Evolutionary conservation across 2,113 vertebrate species (phyloP).

Genomic region (Dasyornis broadbenti): DNA sequence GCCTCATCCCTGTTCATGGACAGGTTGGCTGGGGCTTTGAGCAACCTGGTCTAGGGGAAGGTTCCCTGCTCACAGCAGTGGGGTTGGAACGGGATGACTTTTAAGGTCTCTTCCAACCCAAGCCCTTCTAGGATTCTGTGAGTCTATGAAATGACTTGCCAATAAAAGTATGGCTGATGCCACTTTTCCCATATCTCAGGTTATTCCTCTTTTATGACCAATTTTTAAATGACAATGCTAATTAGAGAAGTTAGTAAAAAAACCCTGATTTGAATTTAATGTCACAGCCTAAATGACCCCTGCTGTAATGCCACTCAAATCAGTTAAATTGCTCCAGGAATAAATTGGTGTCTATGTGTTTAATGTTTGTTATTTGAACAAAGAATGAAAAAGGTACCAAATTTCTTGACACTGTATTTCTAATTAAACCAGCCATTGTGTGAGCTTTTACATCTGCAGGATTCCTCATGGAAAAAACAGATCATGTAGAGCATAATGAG

Average conservation of each 20-base stretch:
- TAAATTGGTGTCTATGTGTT: not conserved
- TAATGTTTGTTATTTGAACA: constrained; percentile 50
- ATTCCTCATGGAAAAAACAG: constrained; percentile 44
- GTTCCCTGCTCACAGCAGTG: not conserved
- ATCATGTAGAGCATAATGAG: constrained; percentile 9
- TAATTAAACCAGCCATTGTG: constrained; percentile 55
- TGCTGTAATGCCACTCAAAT: not conserved
- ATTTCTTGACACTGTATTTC: constrained; percentile 51
- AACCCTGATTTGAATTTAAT: not conserved
- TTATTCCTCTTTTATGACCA: not conserved
- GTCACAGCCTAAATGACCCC: not conserved
- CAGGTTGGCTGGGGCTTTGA: not conserved
- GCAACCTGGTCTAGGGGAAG: not conserved
- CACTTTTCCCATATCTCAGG: not conserved
- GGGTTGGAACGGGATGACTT: not conserved
- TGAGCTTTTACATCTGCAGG: constrained; percentile 51
- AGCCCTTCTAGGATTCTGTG: not conserved
- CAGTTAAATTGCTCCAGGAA: not conserved
- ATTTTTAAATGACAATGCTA: not conserved
- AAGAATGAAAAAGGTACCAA: constrained; percentile 43
- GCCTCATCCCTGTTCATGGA: not conserved
- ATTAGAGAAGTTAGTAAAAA: not conserved
- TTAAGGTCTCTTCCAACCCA: not conserved
- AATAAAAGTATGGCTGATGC: not conserved
- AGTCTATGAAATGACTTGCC: not conserved